Base-by-base conservation (phyloP, 2,113 vertebrate genomes). In the Oncorhynchus masou region DNA sequence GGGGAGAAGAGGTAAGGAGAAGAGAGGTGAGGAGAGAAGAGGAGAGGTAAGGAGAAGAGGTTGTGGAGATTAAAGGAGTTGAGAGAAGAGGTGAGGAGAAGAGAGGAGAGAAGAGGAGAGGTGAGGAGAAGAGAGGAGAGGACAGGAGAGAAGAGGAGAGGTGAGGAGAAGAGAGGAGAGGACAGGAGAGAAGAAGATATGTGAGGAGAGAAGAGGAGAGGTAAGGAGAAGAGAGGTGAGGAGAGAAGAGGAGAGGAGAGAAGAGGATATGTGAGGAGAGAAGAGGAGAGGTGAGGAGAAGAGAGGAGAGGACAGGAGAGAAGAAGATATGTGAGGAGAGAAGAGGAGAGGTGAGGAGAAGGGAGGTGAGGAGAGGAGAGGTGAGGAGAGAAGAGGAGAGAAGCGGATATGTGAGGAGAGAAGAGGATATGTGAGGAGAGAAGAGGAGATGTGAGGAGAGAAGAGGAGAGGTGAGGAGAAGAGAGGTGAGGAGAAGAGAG, bases 141-240 rank as follows among this genome's bases (percentile, higher is more conserved):
- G 0, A 6, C 1, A 34, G 31, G 0, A 34, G 5, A 31, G 5
- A 1, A 31, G 31, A 34, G 1, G 1, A 16, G 24, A 19, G 27
- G 66, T 2, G 1, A 29, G 27, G 16, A 24, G 15, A 15, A 13
- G 7, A 27, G 16, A 68, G 15, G 24, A 31, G 5, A 3, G 16
- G 65, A 22, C 0, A n/a, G 59, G 8, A 19, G 11, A 7, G 22
- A n/a, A 62, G n/a, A 3, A n/a, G n/a, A n/a, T n/a, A n/a, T n/a
- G 29, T 5, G 29, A 31, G 31, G 31, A 6, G 31, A 34, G 31
- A 5, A 31, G 31, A 31, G 5, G 0, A 31, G 5, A 31, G 5
- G 31, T 31, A 1, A 31, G 31, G 5, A 34, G 5, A 5, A 5
- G 31, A 34, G 31, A 34, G 5, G 31, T 6, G 31, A 34, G 31